Conservation (phyloP, 2,888 invertebrate species). For the Thecocarcelia acutangulata region DNA sequence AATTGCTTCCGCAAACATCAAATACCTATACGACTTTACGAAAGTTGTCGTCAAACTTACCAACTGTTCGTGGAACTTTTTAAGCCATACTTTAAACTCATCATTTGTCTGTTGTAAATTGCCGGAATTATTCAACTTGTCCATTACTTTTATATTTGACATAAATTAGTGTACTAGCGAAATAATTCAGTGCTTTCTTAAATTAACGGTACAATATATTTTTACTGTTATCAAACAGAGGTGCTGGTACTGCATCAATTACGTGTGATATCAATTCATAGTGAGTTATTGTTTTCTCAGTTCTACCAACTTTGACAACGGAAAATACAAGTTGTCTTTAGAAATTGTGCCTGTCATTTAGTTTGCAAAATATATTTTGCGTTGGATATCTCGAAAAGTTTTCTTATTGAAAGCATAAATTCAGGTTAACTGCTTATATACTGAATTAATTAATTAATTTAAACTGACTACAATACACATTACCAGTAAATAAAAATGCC, state of each 20-base stretch:
- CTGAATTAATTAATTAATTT: neutral
- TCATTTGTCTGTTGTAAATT: neutral
- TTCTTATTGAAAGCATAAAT: slow-evolving; percentile 5
- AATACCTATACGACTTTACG: no score
- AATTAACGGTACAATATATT: neutral
- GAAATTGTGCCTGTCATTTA: slow-evolving; percentile 67
- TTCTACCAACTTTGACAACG: slow-evolving; percentile 39
- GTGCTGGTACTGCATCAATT: neutral
- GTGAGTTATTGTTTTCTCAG: slow-evolving; percentile 19
- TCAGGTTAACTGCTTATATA: slow-evolving; percentile 2
- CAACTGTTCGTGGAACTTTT: slow-evolving; percentile 29
- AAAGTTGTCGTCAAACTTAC: slow-evolving; percentile 11
- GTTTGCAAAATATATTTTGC: slow-evolving; percentile 59
- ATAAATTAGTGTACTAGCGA: neutral
- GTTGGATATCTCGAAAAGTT: neutral
- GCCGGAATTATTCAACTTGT: neutral
- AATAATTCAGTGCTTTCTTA: neutral
- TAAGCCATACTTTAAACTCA: slow-evolving; percentile 37
- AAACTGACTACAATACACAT: slow-evolving; percentile 23
- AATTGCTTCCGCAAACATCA: no score
- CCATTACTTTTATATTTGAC: neutral
- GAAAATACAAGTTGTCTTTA: slow-evolving; percentile 37
- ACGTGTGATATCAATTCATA: neutral
- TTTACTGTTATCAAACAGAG: neutral
- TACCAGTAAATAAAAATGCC: slow-evolving; percentile 80